These are phyloP conservation scores for Lithophane ornitopus DNA, from an alignment of 2,888 invertebrate genomes.

Conservation along the genomic window DNA sequence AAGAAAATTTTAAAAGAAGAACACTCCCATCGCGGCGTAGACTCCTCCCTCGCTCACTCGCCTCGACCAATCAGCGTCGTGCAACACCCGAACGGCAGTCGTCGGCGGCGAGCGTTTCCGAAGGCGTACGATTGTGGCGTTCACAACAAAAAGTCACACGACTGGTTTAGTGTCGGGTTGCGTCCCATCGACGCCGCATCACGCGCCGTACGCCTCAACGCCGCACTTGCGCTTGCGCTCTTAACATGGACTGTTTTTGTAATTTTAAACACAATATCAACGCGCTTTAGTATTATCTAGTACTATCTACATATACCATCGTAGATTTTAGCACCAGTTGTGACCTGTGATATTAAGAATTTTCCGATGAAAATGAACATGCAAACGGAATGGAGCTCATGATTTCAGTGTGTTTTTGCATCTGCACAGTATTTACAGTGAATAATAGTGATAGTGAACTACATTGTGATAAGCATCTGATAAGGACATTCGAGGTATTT, in stretches of 20 bases:
- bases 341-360: conserved; percentile 84
- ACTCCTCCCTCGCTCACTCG: conserved; percentile 79
- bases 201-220: conserved; percentile 80
- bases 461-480: conserved; percentile 84
- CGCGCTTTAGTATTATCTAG: conserved; percentile 66
- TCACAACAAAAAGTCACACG: conserved; percentile 90
- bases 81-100: conserved; percentile 72
- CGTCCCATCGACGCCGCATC: conserved; percentile 90
- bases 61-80: conserved; percentile 75
- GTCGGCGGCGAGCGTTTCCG: conserved; percentile 79
- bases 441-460: conserved; percentile 88
- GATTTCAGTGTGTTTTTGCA: conserved; percentile 87
- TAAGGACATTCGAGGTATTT: conserved; percentile 87
- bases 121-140: conserved; percentile 84
- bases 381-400: conserved; percentile 88
- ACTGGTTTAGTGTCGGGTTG: conserved; percentile 91
- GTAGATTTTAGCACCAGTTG: conserved; percentile 66
- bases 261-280: conserved; percentile 74
- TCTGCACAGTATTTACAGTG: conserved; percentile 85
- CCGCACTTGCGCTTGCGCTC: conserved; percentile 85
- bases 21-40: conserved; percentile 84
- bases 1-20: conserved; percentile 89
- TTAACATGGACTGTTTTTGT: conserved; percentile 83
- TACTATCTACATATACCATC: conserved; percentile 50
- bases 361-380: conserved; percentile 82